Base-by-base conservation (phyloP, 2,113 vertebrate species). In the Hylia prasina region DNA sequence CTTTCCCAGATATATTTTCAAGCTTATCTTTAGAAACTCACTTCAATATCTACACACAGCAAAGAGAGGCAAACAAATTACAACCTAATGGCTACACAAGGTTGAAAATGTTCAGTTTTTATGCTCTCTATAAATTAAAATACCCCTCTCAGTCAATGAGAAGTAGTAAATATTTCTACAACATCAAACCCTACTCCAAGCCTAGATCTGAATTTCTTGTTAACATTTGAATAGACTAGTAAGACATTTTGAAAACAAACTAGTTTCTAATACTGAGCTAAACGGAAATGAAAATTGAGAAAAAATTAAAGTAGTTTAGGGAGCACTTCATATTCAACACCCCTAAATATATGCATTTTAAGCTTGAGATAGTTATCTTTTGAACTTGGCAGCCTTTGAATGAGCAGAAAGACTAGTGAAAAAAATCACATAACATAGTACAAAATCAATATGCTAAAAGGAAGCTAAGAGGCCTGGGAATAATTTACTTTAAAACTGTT, bases 1-100 rank as follows among this genome's bases (percentile, higher is more conserved):
- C 30, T 93, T 53, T 82, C 75, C 54, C 54, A 54, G 42, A 88
- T 50, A 6, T 27, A 77, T 70, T 90, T 90, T 30, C 64, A 86
- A 77, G 54, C 33, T 80, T 25, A 35, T 42, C 37, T 91, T 65
- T 37, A 71, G n/a, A 60, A 82, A 53, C 5, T 48, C n/a, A 61
- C 18, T 85, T 51, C 21, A 71, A 9, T 45, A 80, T 27, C 45
- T 64, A 61, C 54, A 48, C 10, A 80, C 56, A 47, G 63, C 10
- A 53, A 80, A 56, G 27, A 79, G 9, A 73, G 28, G n/a, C 21
- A 30, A 73, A 77, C 54, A 80, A 81, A 83, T 58, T 65, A 70
- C 54, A 83, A 40, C 23, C 27, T 66, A 77, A 92, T 35, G 23
- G 33, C 71, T 82, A 63, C 10, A n/a, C 3, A 27, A 80, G 21